These are phyloP conservation scores for Entelurus aequoreus DNA, from an alignment of 2,113 vertebrate species.

Conservation along the genomic window DNA sequence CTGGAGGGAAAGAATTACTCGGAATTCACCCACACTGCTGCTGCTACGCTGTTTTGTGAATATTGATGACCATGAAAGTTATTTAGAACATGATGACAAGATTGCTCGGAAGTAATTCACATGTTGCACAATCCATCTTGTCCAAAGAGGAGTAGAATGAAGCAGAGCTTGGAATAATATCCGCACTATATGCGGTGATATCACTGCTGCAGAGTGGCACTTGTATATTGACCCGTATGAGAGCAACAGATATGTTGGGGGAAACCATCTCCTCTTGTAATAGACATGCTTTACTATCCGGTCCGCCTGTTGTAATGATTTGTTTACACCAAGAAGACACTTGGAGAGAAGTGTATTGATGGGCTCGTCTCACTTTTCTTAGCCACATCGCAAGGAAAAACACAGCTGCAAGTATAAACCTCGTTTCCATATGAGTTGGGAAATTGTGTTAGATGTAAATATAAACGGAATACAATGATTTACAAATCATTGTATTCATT, in stretches of 20 bases:
- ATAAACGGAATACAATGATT: too few relatives aligned
- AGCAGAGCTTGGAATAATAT: not conserved
- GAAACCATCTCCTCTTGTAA: constrained; percentile 24
- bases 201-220: constrained; percentile 8
- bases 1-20: too few relatives aligned
- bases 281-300: constrained; percentile 13
- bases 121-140: too few relatives aligned
- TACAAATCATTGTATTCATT: too few relatives aligned
- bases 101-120: too few relatives aligned
- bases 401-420: constrained; percentile 37
- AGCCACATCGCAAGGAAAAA: constrained; percentile 23
- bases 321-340: constrained; percentile 29
- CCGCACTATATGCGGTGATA: constrained; percentile 4
- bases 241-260: not conserved
- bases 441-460: too few relatives aligned
- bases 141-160: too few relatives aligned
- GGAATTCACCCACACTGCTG: too few relatives aligned
- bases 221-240: not conserved
- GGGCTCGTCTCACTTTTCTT: constrained; percentile 31
- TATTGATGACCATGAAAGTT: too few relatives aligned
- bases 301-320: constrained; percentile 35
- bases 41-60: too few relatives aligned
- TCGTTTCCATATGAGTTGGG: too few relatives aligned
- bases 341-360: constrained; percentile 8
- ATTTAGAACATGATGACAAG: too few relatives aligned